A percentile compares a stretch with the other conserved stretches of the same genome.
Evolutionary conservation across 2,888 invertebrate genomes (phyloP).

Genomic region (Rotaria magnacalcarata): DNA sequence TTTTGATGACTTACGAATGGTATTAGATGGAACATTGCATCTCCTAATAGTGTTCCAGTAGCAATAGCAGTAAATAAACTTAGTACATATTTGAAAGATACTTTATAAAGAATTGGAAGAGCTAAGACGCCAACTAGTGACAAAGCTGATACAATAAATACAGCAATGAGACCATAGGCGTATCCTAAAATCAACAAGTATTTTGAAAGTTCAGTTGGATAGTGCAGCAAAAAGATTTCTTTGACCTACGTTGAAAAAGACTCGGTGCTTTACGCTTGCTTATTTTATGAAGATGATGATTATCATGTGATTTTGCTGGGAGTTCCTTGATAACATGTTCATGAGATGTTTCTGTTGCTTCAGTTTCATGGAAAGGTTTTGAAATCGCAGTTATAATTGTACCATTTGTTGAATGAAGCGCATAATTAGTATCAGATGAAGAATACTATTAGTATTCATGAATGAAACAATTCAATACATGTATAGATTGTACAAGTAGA

Average conservation of each 20-base stretch:
- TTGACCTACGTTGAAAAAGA: neutral
- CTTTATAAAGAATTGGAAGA: conserved; percentile 52
- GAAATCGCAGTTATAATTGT: neutral
- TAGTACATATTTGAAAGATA: conserved; percentile 55
- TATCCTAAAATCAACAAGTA: conserved; percentile 50
- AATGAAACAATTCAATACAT: neutral
- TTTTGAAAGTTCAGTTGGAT: neutral
- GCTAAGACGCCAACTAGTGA: conserved; percentile 56
- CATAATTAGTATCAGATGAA: neutral
- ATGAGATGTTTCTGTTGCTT: neutral
- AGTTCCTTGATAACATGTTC: neutral
- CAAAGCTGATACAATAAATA: conserved; percentile 58
- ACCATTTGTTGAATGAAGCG: neutral
- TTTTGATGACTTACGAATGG: conserved; percentile 55
- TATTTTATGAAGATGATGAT: neutral
- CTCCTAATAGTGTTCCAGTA: conserved; percentile 60
- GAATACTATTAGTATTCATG: neutral
- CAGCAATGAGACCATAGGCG: conserved; percentile 58
- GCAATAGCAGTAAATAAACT: conserved; percentile 60
- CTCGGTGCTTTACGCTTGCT: neutral
- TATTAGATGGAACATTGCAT: conserved; percentile 61
- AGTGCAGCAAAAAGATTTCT: neutral
- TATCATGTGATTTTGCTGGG: neutral
- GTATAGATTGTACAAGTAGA: no score
- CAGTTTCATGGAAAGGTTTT: neutral